Evolutionary conservation across 2,888 invertebrate species (phyloP), one percentile per base, ranked within the genome.

Genomic region (Penaeus monodon): DNA sequence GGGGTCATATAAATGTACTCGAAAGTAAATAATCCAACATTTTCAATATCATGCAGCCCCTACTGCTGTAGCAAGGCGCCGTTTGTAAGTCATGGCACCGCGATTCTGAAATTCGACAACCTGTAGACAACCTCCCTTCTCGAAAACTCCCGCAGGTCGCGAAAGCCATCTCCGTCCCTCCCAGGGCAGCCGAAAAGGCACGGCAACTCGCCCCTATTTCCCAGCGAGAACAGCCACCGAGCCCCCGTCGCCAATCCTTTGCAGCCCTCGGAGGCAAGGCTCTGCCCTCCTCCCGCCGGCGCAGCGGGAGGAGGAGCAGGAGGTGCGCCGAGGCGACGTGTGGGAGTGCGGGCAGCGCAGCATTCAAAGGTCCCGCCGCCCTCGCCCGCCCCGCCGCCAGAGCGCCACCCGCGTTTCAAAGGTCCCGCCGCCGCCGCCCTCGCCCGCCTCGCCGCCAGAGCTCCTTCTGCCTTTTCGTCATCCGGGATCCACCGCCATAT

Each of bases 401-500:
- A 65, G 65, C 12, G 77, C 24, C 33, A 27, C n/a, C 49, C 29
- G 74, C 27, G 29, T 33, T 68, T 33, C 73, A 27, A 63, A 74
- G 24, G 49, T 33, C n/a, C 82, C 73, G 74, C 78, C 63, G 29
- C 63, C 73, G 63, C 81, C 81, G 65, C 81, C 17, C 70, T 70
- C 70, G 81, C 68, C 22, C 63, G 81, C 68, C 57, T 57, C 68
- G 66, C 77, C 77, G 57, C 77, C 57, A 77, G 77, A 77, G 77
- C 77, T 57, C 84, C 38, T 49, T 57, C 57, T 57, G 57, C 57
- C 57, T 84, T 78, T 74, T 82, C 81, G 81, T 81, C 86, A 86
- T 86, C 86, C 82, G 82, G 86, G 86, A 77, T 80, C 86, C 70
- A 86, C 77, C 86, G 86, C 86, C 86, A 86, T 86, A 86, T 86